Evolutionary conservation across 2,797 vertebrate genomes (phyloP).

Genomic region (Emys orbicularis): DNA sequence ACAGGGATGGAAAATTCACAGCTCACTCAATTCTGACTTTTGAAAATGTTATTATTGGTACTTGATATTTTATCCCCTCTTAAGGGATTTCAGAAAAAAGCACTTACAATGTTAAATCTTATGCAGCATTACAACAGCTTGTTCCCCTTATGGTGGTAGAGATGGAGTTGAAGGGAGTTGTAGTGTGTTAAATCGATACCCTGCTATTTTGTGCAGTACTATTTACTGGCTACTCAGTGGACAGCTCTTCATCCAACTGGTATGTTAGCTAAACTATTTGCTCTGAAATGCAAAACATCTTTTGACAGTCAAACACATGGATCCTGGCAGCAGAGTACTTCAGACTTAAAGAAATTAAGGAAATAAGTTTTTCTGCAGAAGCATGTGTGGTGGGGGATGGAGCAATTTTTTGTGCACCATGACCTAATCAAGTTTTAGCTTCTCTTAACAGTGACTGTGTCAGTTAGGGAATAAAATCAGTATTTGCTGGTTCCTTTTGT

Average conservation of each 20-base stretch:
- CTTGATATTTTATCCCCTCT: background rate
- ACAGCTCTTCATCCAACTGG: background rate
- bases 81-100: slow-evolving; percentile 6
- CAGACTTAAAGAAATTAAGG: background rate
- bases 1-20: background rate
- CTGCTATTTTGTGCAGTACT: background rate
- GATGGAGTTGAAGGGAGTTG: background rate
- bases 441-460: background rate
- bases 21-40: background rate
- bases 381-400: background rate
- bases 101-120: background rate
- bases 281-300: background rate
- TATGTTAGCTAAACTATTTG: background rate
- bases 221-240: background rate
- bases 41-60: background rate
- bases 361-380: background rate
- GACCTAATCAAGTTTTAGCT: background rate
- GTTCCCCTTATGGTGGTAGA: background rate
- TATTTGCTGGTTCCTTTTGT: background rate
- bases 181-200: background rate
- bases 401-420: background rate
- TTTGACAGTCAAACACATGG: background rate
- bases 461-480: background rate
- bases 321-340: background rate
- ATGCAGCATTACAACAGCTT: background rate